Evolutionary conservation across 2,113 vertebrate genomes (phyloP).

Genomic region (Equus quagga): DNA sequence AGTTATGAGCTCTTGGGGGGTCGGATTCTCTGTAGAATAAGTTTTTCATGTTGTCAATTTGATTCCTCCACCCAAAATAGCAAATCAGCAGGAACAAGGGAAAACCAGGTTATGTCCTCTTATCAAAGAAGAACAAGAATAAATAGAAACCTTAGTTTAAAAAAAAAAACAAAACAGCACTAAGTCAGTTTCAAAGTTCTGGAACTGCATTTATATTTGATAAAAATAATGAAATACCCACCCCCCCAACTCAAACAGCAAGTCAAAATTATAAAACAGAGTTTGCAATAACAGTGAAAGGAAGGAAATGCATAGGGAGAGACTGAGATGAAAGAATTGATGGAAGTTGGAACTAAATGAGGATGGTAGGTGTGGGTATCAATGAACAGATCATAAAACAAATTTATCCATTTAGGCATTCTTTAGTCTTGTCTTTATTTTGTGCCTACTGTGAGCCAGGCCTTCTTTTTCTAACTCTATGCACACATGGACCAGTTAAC

Average conservation of each 20-base stretch:
- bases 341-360: background rate
- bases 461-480: background rate
- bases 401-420: background rate
- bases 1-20: background rate
- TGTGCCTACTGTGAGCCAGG: too few relatives aligned
- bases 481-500: background rate
- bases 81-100: constrained; percentile 23
- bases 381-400: background rate
- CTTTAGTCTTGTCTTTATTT: background rate
- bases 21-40: background rate
- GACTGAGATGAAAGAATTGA: background rate
- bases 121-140: constrained; percentile 49
- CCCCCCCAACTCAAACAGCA: background rate
- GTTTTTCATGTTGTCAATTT: constrained; percentile 5
- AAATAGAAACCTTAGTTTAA: constrained; percentile 21
- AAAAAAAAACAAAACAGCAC: background rate
- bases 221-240: background rate
- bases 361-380: background rate
- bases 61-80: constrained; percentile 50
- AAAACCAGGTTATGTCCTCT: constrained; percentile 14
- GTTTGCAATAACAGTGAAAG: background rate
- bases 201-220: background rate
- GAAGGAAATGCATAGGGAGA: background rate
- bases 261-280: background rate
- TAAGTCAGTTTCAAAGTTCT: constrained; percentile 29